Conservation (phyloP, 2,888 invertebrate species). For the Arrhopalites spinosus region DNA sequence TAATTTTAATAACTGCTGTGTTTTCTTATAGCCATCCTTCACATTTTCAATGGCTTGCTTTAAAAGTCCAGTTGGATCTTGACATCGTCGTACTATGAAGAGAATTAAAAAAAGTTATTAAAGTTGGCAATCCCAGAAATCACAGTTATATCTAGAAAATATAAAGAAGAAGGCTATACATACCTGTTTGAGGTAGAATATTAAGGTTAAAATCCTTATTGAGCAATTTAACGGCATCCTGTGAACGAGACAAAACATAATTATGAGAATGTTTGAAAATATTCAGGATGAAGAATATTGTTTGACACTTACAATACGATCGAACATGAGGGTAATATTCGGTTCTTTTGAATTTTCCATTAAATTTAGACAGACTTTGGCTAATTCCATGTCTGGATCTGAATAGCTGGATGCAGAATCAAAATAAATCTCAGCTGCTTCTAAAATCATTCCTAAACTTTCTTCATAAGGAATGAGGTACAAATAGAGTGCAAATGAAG, state of each 20-base stretch:
- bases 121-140: too few relatives aligned
- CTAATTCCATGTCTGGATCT: slow-evolving; percentile 70
- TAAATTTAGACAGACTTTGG: slow-evolving; percentile 61
- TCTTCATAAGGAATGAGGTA: slow-evolving; percentile 63
- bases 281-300: too few relatives aligned
- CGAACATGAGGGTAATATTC: slow-evolving; percentile 57
- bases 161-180: too few relatives aligned
- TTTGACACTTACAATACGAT: too few relatives aligned
- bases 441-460: slow-evolving; percentile 66
- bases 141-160: too few relatives aligned
- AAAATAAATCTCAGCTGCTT: slow-evolving; percentile 72
- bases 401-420: slow-evolving; percentile 69
- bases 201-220: slow-evolving; percentile 67
- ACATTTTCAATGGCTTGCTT: slow-evolving; percentile 67
- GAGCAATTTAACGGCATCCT: slow-evolving; percentile 68
- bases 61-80: slow-evolving; percentile 68
- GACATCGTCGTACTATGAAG: slow-evolving; percentile 68
- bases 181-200: slow-evolving; percentile 71
- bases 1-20: slow-evolving; percentile 68
- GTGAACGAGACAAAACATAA: too few relatives aligned
- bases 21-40: slow-evolving; percentile 67
- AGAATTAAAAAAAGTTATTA: too few relatives aligned
- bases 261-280: too few relatives aligned
- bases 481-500: slow-evolving; percentile 52
- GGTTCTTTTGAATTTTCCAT: slow-evolving; percentile 56